Evolutionary conservation across 2,113 vertebrate species (phyloP), one percentile per base, ranked within the genome.

Genomic region (Columba janthina): DNA sequence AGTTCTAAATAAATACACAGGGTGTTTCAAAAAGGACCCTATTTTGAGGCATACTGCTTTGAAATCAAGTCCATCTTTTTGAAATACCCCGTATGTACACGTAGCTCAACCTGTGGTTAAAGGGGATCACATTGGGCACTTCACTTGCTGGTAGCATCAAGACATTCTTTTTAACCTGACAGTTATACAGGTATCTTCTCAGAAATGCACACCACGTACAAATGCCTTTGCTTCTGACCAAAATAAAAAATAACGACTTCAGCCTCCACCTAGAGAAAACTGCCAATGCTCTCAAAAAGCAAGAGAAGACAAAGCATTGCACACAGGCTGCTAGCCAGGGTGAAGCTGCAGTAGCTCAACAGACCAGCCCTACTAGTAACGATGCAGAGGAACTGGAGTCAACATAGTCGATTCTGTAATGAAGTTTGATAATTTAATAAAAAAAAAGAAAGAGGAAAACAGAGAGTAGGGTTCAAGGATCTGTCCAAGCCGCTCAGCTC

Each of bases 141-240:
- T 62, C 5, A 87, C 10, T 40, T 26, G 29, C 1, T 2, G 24
- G 19, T 31, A 40, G 14, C 2, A 2, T 42, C 16, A 50, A 46
- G 29, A 25, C 6, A 51, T 89, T 18, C 15, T 61, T 72, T 50
- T 61, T 24, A 66, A 73, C 61, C 44, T 78, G 25, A 57, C 20
- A 58, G 15, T 58, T 15, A 57, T 15, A 51, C 4, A 32, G 12
- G 3, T 50, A 44, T 60, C 8, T 80, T 90, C n/a, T 64, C 60
- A 94, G 19, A 24, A 85, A 66, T 0, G 0, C 12, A 85, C 3
- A 34, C 3, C 22, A 50, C 25, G 5, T 14, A 32, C 24, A 69
- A 86, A 40, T 6, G 32, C 12, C 12, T 88, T 64, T 42, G 17
- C 21, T 67, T 85, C n/a, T 57, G 18, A 84, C 17, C 15, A 5